Percentiles rank a stretch among this genome's conserved stretches.
These are phyloP conservation scores for Cryptotermes secundus DNA, from an alignment of 1,140 invertebrate species.

Conservation along the genomic window DNA sequence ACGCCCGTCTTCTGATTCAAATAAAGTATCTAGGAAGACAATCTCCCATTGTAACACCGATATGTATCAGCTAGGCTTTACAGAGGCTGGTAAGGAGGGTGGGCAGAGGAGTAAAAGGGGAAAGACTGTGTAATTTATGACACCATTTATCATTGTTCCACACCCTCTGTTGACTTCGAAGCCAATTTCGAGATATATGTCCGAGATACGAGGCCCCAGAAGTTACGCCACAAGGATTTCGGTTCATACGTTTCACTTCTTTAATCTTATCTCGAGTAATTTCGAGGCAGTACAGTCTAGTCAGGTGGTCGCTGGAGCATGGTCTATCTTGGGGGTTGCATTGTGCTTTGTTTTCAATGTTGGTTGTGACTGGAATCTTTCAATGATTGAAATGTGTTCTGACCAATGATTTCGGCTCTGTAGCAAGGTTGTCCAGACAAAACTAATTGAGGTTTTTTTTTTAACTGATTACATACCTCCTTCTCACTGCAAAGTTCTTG, in stretches of 20 bases:
- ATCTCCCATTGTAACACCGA: constrained; percentile 31
- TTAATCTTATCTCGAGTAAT: constrained; percentile 25
- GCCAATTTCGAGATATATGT: constrained; percentile 47
- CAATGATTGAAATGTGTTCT: too few relatives aligned
- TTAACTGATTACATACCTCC: too few relatives aligned
- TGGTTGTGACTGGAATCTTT: too few relatives aligned
- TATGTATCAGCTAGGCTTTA: constrained; percentile 31
- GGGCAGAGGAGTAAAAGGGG: constrained; percentile 40
- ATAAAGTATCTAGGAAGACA: constrained; percentile 23
- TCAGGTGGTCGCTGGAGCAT: not conserved
- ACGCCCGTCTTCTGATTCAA: constrained; percentile 22
- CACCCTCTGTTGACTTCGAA: constrained; percentile 50
- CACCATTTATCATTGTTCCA: constrained; percentile 50
- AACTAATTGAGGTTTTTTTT: too few relatives aligned
- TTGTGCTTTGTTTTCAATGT: too few relatives aligned
- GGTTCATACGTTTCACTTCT: constrained; percentile 15
- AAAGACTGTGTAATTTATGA: constrained; percentile 46
- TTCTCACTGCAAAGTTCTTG: too few relatives aligned
- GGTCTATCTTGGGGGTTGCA: not conserved
- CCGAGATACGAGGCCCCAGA: constrained; percentile 13
- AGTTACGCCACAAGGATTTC: constrained; percentile 18
- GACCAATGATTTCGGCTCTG: too few relatives aligned
- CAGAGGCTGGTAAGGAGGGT: not conserved
- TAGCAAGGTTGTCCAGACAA: too few relatives aligned
- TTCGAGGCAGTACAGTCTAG: not conserved